Evolutionary conservation across 92 coral and sea anemone genomes (phyloP), one percentile per base, ranked within the genome.

Genomic region (Paragorgia papillata): DNA sequence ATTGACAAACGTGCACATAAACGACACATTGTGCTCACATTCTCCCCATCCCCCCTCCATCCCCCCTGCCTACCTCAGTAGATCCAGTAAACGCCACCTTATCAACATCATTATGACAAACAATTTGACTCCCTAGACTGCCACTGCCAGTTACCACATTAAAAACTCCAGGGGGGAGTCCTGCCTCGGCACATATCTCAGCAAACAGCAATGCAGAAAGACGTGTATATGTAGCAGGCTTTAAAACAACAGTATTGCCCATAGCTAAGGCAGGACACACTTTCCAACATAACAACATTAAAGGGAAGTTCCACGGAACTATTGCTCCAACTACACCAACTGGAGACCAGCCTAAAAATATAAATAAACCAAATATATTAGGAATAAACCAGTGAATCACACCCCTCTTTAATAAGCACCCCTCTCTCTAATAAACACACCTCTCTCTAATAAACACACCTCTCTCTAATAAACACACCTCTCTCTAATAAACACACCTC

Each of bases 71-170:
- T 79, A 93, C 98, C 98, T 90, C 98, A 13, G 98, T 94, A 28
- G 98, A 94, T 15, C 98, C 98, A 19, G 98, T 94, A 69, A 94
- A 94, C 24, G 98, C 98, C n/a, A 94, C 94, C 62, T 94, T 94
- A 75, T 94, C 98, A 15, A 94, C 92, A 80, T 94, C 97, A 35
- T 88, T 85, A 33, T 94, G 98, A 8, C 71, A 62, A 17, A 96
- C 98, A 75, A 94, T 83, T 0, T 85, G 63, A 71, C 98, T 94
- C 12, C 98, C 98, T 79, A 94, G 89, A 15, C 90, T 92, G 62
- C 95, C 98, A 82, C 92, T 94, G 6, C 98, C 98, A 62, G 98
- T 94, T 13, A 94, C 98, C n/a, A 94, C 97, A 91, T 94, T 94
- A 58, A 94, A 94, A 13, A 94, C 98, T 22, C 97, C 98, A 32